Percentiles rank a stretch among this genome's conserved stretches.
Conservation (phyloP, 2,113 vertebrate species). For the Melanocharis versteri region DNA sequence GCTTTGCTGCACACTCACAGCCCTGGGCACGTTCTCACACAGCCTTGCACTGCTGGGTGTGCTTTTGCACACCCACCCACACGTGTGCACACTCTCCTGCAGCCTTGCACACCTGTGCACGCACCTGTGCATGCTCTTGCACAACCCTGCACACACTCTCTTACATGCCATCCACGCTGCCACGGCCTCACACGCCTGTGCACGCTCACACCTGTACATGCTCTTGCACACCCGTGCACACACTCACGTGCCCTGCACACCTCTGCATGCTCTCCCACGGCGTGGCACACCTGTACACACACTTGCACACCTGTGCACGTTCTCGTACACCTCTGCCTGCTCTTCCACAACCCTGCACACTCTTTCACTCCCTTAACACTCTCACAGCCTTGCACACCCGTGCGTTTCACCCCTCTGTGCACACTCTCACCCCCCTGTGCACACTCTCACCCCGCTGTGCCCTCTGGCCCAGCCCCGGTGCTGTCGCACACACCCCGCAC, state of each 20-base stretch:
- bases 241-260: not conserved
- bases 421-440: not conserved
- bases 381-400: not conserved
- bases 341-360: not conserved
- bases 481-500: not conserved
- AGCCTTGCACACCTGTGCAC: not conserved
- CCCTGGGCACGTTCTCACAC: not conserved
- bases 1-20: not conserved
- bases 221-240: not conserved
- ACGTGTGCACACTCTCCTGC: not conserved
- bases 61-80: not conserved
- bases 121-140: not conserved
- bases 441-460: not conserved
- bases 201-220: accelerated
- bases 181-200: not conserved
- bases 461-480: not conserved
- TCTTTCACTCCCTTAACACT: not conserved
- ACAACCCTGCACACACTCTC: too few species aligned
- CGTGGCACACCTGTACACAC: not conserved
- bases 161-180: not conserved
- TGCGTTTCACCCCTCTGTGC: not conserved
- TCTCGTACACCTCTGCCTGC: accelerated
- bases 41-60: not conserved
- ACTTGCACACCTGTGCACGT: not conserved
- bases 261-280: not conserved